phyloP scores from a whole-genome alignment of 2,113 vertebrate genomes.

The Bubo scandiacus region DNA sequence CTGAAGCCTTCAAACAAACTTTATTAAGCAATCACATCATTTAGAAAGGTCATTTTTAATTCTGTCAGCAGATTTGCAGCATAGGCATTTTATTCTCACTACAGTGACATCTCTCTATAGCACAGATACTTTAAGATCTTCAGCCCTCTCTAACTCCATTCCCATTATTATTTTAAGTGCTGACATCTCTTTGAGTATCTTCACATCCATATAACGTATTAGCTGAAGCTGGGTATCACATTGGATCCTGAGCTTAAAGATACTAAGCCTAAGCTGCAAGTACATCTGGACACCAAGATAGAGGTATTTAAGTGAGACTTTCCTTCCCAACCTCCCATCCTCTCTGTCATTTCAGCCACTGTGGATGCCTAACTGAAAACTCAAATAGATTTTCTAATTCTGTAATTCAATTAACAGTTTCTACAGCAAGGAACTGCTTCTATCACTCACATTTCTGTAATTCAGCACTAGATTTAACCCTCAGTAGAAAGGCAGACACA shows the following conservation, averaged over 20 bases:
- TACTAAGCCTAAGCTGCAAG: constrained; percentile 32
- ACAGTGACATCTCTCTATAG: not conserved
- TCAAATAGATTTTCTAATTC: not conserved
- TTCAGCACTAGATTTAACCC: not conserved
- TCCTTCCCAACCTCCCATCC: not conserved
- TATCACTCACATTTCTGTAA: not conserved
- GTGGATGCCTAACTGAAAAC: not conserved
- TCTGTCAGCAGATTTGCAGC: not conserved
- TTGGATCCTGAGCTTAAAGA: constrained; percentile 17
- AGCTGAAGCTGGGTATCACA: constrained; percentile 1
- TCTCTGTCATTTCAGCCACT: not conserved
- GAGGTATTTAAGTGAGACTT: constrained; percentile 2
- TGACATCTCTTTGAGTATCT: constrained; percentile 36
- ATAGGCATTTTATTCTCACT: not conserved
- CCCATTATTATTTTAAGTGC: not conserved
- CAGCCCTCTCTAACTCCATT: not conserved
- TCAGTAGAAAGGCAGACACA: not conserved
- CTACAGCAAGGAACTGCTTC: not conserved
- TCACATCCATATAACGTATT: not conserved
- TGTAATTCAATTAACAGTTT: constrained; percentile 18
- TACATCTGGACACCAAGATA: constrained; percentile 49
- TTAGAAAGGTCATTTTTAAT: constrained; percentile 40
- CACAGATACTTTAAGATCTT: not conserved
- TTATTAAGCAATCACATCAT: not conserved
- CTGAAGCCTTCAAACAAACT: not conserved